Percentiles rank a stretch among this genome's conserved stretches.
These are phyloP conservation scores for Salarias fasciatus DNA, from an alignment of 2,797 vertebrate genomes.

Conservation along the genomic window DNA sequence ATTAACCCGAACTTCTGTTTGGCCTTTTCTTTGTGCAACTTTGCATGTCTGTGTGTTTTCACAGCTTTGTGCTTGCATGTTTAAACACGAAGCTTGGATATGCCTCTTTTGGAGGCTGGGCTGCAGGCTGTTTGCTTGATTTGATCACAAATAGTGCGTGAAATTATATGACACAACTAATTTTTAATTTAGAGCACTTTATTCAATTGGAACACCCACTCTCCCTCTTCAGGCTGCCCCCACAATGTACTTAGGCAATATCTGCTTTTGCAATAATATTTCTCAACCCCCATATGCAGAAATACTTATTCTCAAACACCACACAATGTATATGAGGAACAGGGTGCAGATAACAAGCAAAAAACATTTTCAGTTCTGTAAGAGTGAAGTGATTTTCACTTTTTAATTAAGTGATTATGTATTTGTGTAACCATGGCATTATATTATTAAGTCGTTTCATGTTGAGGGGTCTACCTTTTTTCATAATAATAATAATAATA, in stretches of 20 bases:
- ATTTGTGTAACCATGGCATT: too few species aligned
- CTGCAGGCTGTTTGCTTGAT: conserved; percentile 66
- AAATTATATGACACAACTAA: conserved; percentile 72
- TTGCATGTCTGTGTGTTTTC: conserved; percentile 4
- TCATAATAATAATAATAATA: too few species aligned
- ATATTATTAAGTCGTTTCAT: too few species aligned
- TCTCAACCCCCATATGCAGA: too few species aligned
- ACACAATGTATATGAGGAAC: too few species aligned
- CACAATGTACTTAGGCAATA: conserved; percentile 27
- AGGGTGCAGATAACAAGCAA: too few species aligned
- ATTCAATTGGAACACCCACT: conserved; percentile 60
- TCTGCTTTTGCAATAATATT: conserved; percentile 18
- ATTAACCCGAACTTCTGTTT: conserved; percentile 3
- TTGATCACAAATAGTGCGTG: conserved; percentile 77
- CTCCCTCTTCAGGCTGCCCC: conserved; percentile 36
- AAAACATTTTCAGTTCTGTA: too few species aligned
- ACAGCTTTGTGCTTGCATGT: conserved; percentile 26
- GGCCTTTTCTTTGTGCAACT: conserved; percentile 3
- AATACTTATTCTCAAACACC: too few species aligned
- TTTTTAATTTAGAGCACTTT: conserved; percentile 67
- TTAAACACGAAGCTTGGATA: conserved; percentile 35
- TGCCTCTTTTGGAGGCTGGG: conserved; percentile 47
- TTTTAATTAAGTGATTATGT: too few species aligned
- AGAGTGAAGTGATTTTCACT: too few species aligned
- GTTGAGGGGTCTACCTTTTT: too few species aligned